Percentiles rank a stretch among this genome's conserved stretches.
phyloP scores from a whole-genome alignment of 1,140 invertebrate genomes.

The Zaprionus ornatus region DNA sequence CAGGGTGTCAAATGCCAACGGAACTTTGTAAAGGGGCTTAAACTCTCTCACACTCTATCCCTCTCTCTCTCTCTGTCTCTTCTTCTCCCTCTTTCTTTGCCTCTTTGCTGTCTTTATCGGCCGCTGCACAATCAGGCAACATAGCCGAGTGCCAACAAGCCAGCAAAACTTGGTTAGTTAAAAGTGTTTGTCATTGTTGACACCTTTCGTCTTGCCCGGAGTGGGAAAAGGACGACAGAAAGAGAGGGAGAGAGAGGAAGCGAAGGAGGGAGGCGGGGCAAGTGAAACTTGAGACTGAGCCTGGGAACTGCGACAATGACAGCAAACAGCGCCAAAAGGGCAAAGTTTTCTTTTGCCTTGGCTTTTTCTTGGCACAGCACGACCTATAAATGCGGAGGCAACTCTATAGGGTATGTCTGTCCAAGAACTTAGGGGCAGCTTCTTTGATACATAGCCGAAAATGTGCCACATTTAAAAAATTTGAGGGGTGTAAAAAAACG shows the following conservation, averaged over 20 bases:
- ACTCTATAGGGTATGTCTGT: background rate
- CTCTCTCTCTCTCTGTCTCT: background rate
- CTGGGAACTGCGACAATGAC: constrained; percentile 48
- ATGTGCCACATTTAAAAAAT: too few relatives aligned
- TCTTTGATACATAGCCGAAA: too few relatives aligned
- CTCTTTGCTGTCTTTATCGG: constrained; percentile 19
- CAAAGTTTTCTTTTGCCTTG: constrained; percentile 61
- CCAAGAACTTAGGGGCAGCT: background rate
- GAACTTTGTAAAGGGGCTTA: constrained; percentile 40
- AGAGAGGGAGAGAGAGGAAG: background rate
- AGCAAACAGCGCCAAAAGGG: constrained; percentile 55
- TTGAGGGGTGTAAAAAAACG: too few relatives aligned
- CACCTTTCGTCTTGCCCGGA: constrained; percentile 72
- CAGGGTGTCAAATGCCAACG: constrained; percentile 50
- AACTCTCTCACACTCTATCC: constrained; percentile 12
- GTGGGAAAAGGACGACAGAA: background rate
- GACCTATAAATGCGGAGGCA: constrained; percentile 11
- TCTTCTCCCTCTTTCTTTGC: background rate
- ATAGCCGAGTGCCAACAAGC: constrained; percentile 41
- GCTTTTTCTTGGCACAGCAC: constrained; percentile 34
- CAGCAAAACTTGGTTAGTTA: constrained; percentile 76
- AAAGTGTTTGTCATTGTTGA: constrained; percentile 82
- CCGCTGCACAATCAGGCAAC: constrained; percentile 51
- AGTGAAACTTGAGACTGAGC: constrained; percentile 1
- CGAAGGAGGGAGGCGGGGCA: background rate